phyloP scores from a whole-genome alignment of 2,113 vertebrate species.

The Malurus cyaneus region DNA sequence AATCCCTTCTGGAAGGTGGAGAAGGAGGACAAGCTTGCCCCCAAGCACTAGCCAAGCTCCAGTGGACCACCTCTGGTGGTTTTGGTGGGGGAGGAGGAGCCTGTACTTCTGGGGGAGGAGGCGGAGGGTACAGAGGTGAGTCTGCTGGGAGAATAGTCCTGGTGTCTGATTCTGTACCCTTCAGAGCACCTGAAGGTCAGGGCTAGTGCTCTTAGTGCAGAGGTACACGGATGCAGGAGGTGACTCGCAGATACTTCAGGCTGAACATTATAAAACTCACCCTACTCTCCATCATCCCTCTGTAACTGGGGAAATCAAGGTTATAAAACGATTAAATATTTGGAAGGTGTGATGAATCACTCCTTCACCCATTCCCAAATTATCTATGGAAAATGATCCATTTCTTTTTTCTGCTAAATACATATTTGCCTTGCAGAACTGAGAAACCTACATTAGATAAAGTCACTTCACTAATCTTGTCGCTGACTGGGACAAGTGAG shows the following conservation, averaged over 20 bases:
- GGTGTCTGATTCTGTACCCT: not conserved
- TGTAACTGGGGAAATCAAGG: not conserved
- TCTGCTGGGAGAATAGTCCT: not conserved
- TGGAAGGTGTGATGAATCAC: not conserved
- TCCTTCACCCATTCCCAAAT: not conserved
- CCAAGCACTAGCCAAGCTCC: constrained; percentile 78
- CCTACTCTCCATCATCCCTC: not conserved
- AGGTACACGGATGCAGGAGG: not conserved
- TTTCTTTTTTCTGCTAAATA: not conserved
- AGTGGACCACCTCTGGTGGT: constrained; percentile 85
- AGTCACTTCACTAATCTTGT: not conserved
- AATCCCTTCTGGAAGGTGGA: constrained; percentile 81
- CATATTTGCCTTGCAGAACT: not conserved
- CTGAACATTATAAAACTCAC: not conserved
- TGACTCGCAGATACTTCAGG: not conserved
- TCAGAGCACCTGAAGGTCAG: not conserved
- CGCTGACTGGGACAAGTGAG: not conserved
- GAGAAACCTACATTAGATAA: not conserved
- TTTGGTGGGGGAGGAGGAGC: constrained; percentile 90
- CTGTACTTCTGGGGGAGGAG: constrained; percentile 87
- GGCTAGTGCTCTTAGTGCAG: not conserved
- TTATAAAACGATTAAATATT: not conserved
- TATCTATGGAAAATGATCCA: not conserved
- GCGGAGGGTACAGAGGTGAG: constrained; percentile 87
- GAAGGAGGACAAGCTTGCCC: constrained; percentile 84